Evolutionary conservation across 2,113 vertebrate species (phyloP).

Genomic region (Okapia johnstoni): DNA sequence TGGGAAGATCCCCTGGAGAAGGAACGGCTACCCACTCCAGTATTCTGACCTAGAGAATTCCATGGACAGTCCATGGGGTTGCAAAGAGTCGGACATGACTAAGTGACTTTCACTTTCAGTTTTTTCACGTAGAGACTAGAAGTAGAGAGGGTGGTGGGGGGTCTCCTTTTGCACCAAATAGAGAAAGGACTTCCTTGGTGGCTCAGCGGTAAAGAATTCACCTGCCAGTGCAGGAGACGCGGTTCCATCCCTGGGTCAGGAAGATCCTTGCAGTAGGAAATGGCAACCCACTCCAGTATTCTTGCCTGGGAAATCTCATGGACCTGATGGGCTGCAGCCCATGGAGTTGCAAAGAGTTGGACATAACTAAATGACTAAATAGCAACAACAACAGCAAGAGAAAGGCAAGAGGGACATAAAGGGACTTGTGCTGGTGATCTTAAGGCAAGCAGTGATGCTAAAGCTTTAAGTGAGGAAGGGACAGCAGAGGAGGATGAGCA

Average conservation of each 20-base stretch:
- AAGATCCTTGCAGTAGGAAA: neutral
- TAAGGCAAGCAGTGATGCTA: neutral
- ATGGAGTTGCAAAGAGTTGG: neutral
- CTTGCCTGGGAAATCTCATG: neutral
- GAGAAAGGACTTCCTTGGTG: neutral
- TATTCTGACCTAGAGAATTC: neutral
- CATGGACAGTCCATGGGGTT: neutral
- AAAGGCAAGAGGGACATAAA: neutral
- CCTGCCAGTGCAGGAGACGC: rapidly evolving
- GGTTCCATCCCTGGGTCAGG: neutral
- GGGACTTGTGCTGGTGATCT: neutral
- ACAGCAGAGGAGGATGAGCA: neutral
- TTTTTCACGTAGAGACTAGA: neutral
- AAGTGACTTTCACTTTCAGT: neutral
- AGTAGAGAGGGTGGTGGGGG: neutral
- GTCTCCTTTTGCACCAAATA: neutral
- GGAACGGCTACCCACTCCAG: neutral
- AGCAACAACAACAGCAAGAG: neutral
- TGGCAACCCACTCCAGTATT: neutral
- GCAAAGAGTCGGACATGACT: neutral
- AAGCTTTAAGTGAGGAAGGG: neutral
- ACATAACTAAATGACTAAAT: neutral
- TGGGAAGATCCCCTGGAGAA: neutral
- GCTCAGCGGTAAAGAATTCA: neutral
- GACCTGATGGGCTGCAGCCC: neutral